Evolutionary conservation across 2,888 invertebrate genomes (phyloP), one percentile per base, ranked within the genome.

Genomic region (Drosophila meridionalis): DNA sequence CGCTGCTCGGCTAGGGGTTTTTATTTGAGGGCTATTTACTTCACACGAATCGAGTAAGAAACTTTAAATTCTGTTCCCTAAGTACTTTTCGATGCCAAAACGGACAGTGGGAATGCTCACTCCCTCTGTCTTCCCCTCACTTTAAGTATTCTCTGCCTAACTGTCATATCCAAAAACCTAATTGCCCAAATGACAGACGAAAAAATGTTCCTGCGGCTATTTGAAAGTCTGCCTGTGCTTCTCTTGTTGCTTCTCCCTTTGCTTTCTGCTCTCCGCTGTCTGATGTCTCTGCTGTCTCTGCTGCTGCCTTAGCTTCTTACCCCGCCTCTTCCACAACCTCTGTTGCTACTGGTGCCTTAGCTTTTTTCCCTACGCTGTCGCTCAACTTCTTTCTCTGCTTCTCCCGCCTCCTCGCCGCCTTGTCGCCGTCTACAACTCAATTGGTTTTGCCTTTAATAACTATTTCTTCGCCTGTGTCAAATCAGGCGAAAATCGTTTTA

Each of bases 401-500:
- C 56, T 42, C 56, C 4, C 42, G 20, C 20, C 0, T 32, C 1
- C 7, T 2, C n/a, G 1, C 20, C 1, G 30, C 20, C 12, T 26
- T 32, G 50, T 50, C 60, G 60, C n/a, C 60, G 50, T 60, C 60
- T 77, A 90, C 88, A 89, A 80, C 90, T 86, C 86, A 89, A 86
- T 86, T 89, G 84, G 82, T 75, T 82, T 64, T 69, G 80, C 67
- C 78, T 71, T 74, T 84, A 73, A 76, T 86, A 80, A 80, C 78
- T 78, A 81, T 84, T 85, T 72, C 73, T 71, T 74, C 81, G 78
- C 78, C 77, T 81, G 75, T 85, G 85, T 90, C 85, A 87, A 89
- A 85, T 80, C 85, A 79, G 83, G 87, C 79, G 84, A 87, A 90
- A 87, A 89, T 85, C 87, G 90, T 78, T 87, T 90, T 83, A 90